Conservation (phyloP, 2,113 vertebrate genomes). For the Vulpes vulpes region DNA sequence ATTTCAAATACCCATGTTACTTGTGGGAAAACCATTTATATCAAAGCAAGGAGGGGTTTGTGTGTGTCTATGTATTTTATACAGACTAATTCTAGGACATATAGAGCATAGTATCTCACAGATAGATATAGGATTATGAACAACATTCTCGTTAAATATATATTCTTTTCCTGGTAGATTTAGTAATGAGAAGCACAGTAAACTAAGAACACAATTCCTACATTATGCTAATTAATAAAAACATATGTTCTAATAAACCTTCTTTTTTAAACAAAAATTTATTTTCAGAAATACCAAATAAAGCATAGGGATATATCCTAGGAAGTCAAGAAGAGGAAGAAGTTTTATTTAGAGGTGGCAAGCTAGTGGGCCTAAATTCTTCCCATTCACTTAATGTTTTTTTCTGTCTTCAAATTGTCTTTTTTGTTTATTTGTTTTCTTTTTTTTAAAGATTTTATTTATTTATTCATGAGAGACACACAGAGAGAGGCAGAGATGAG, state of each 20-base stretch:
- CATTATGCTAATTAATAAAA: not conserved
- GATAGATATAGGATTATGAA: not conserved
- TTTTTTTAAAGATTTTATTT: no score
- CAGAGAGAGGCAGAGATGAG: no score
- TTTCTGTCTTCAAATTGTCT: not conserved
- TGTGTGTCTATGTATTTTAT: not conserved
- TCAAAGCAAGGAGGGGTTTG: slow-evolving; percentile 10
- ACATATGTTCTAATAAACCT: not conserved
- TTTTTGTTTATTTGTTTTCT: not conserved
- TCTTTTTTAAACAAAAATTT: not conserved
- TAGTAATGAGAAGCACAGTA: not conserved
- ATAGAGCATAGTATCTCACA: not conserved
- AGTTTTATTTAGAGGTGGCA: not conserved
- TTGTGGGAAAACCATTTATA: not conserved
- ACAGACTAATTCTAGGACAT: not conserved
- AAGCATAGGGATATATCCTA: not conserved
- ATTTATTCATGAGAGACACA: no score
- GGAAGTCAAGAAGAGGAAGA: not conserved
- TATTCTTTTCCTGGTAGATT: not conserved
- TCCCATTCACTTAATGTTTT: not conserved
- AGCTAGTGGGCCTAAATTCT: not conserved
- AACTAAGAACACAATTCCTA: not conserved
- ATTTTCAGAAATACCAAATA: slow-evolving; percentile 29
- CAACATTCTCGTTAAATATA: not conserved
- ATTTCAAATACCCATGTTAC: slow-evolving; percentile 1